Base-by-base conservation (phyloP, 2,888 invertebrate species). In the Drosophila tanythrix region DNA sequence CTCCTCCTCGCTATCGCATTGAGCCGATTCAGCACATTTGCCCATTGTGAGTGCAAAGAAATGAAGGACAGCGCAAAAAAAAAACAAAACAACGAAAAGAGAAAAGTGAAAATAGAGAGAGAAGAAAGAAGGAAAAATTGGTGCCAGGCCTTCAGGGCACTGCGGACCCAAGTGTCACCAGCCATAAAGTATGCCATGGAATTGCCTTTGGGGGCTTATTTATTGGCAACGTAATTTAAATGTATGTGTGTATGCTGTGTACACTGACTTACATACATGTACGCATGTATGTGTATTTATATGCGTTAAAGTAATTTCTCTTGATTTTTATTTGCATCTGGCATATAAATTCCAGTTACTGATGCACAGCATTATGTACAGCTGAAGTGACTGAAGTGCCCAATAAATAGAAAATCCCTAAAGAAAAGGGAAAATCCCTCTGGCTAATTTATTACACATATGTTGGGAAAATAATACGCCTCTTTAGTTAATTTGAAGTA, bases 161-260 rank as follows among this genome's bases (percentile, higher is more conserved):
- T 61, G 35, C 27, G 63, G 25, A 21, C 70, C 75, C 75, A 76
- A 80, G 38, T 83, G 83, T 66, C 83, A 50, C 35, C 64, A 66
- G 65, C 70, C 78, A 77, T 81, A 84, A 81, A 81, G 74, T 81
- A 66, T 73, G 82, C 57, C 74, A 83, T 56, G 53, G 53, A 77
- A 81, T 70, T 83, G 82, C 66, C 78, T 61, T 57, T 56, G 38
- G 62, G 56, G 50, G 50, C 76, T 64, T 81, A 73, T 81, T 81
- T 81, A 81, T 83, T 67, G 84, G 67, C 73, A 21, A 70, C 67
- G 71, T 68, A 66, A 79, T 79, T 79, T 75, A 57, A 67, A 76
- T 66, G 61, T 57, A 67, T 8, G 25, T 51, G 15, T 36, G 36
- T 15, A 56, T 38, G 27, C 40, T n/a, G n/a, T n/a, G n/a, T n/a